Evolutionary conservation across 2,797 vertebrate genomes (phyloP).

Genomic region (Paratrypauchen microcephalus): DNA sequence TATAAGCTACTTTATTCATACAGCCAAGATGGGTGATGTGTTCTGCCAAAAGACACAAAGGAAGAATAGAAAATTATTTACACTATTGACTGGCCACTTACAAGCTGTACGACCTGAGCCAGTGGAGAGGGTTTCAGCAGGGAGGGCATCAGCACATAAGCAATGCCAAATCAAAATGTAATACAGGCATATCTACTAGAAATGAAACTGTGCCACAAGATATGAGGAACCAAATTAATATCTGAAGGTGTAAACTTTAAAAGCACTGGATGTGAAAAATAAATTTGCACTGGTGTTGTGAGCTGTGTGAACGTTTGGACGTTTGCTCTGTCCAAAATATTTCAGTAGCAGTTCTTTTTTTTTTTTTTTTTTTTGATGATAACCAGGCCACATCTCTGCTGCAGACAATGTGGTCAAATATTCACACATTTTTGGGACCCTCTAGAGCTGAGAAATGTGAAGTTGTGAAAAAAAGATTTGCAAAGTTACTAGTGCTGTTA

Average conservation of each 20-base stretch:
- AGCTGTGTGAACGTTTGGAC: conserved; percentile 1
- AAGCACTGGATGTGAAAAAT: not conserved
- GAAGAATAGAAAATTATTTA: too few species aligned
- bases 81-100: too few species aligned
- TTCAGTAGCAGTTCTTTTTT: not conserved
- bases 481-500: not conserved
- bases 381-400: not conserved
- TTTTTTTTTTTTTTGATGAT: not conserved
- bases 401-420: conserved; percentile 9
- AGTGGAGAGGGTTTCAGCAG: too few species aligned
- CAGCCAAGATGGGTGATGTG: too few species aligned
- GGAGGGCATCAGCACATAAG: too few species aligned
- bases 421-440: conserved; percentile 6
- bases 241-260: not conserved
- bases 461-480: not conserved
- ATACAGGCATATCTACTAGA: not conserved
- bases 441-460: conserved; percentile 2
- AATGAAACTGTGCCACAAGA: not conserved
- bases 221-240: not conserved
- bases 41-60: too few species aligned
- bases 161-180: not conserved
- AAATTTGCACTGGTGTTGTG: not conserved
- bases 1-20: too few species aligned
- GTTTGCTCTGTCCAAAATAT: not conserved
- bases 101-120: too few species aligned